Evolutionary conservation across 2,113 vertebrate species (phyloP).

Genomic region (Riparia riparia): DNA sequence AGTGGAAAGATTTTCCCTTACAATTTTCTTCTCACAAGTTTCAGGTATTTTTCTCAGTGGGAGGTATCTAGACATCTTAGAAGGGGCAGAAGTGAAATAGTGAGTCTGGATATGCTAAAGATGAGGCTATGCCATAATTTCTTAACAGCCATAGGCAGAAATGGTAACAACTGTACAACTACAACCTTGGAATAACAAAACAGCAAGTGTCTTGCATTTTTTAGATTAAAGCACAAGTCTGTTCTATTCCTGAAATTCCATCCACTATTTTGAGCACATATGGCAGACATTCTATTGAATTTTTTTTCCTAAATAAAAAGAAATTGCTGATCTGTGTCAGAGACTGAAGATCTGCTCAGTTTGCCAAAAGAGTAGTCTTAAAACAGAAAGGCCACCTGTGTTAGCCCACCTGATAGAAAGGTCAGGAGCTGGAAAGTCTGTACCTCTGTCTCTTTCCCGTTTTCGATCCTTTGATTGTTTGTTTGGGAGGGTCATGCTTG

Average conservation of each 20-base stretch:
- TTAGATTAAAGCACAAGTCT: not conserved
- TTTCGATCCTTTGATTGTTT: not conserved
- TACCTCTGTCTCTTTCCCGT: not conserved
- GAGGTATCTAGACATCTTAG: not conserved
- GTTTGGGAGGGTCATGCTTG: not conserved
- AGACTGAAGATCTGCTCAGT: conserved; percentile 56
- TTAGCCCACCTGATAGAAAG: conserved; percentile 70
- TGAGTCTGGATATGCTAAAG: not conserved
- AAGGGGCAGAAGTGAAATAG: not conserved
- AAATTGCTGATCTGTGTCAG: conserved; percentile 66
- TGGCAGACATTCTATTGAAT: conserved; percentile 71
- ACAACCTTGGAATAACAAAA: not conserved
- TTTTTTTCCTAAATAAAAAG: conserved; percentile 53
- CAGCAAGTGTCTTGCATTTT: not conserved
- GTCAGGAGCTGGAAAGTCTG: conserved; percentile 49
- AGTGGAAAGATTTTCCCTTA: not conserved
- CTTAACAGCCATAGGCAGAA: not conserved
- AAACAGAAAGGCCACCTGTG: conserved; percentile 76
- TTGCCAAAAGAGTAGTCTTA: conserved; percentile 69
- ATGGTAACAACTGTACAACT: not conserved
- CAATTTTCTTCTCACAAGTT: not conserved
- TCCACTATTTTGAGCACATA: conserved; percentile 63
- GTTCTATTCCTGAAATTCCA: conserved; percentile 55
- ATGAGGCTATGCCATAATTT: not conserved
- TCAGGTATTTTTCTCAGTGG: not conserved